Conservation (phyloP, 1,140 invertebrate genomes). For the Leptinotarsa texana region DNA sequence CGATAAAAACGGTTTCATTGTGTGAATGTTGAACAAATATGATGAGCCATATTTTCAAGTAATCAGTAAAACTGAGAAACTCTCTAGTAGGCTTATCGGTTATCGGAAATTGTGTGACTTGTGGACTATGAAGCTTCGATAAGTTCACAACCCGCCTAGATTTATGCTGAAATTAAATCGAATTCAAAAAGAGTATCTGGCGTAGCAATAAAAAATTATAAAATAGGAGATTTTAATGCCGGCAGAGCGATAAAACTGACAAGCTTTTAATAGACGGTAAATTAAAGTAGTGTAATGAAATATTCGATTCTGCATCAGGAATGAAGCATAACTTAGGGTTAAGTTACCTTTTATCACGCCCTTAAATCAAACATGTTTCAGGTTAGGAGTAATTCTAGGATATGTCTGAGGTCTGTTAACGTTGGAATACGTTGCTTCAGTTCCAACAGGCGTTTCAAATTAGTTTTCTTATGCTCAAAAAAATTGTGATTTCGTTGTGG, state of each 20-base stretch:
- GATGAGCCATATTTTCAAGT: background rate
- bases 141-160: background rate
- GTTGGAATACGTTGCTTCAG: too few species aligned
- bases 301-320: background rate
- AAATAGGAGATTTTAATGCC: background rate
- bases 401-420: too few species aligned
- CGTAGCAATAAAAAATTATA: background rate
- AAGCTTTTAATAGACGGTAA: background rate
- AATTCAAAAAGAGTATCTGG: background rate
- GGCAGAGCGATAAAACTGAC: conserved; percentile 1
- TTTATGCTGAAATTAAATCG: conserved; percentile 1
- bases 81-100: background rate
- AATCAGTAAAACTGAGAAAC: background rate
- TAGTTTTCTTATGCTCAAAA: too few species aligned
- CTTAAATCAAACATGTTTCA: background rate
- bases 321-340: background rate
- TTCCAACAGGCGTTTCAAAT: too few species aligned
- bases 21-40: background rate
- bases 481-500: too few species aligned
- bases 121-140: background rate
- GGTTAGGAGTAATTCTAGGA: too few species aligned
- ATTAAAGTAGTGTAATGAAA: conserved; percentile 4
- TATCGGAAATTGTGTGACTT: conserved; percentile 6
- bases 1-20: background rate
- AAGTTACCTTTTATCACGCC: background rate